These are phyloP conservation scores for Agapornis roseicollis DNA, from an alignment of 2,113 vertebrate genomes.

Conservation along the genomic window DNA sequence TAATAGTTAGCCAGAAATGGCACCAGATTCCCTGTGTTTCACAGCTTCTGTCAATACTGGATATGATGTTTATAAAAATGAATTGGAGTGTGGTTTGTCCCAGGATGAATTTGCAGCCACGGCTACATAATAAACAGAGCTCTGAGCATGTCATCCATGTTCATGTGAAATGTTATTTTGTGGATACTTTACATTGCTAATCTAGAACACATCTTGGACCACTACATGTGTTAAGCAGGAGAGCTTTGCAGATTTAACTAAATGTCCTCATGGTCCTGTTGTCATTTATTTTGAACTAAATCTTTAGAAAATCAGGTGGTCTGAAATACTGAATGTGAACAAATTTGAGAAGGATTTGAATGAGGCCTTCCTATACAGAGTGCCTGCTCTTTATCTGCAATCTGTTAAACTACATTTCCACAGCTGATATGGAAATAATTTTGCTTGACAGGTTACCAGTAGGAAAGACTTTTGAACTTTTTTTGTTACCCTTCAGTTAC, in stretches of 20 bases:
- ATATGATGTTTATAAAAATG: neutral
- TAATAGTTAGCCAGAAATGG: neutral
- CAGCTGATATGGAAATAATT: neutral
- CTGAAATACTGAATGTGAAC: neutral
- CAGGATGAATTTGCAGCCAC: neutral
- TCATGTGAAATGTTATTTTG: neutral
- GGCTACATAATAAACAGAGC: neutral
- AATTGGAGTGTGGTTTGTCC: neutral
- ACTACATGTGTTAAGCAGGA: neutral
- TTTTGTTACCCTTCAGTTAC: neutral
- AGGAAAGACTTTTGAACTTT: neutral
- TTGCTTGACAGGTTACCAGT: neutral
- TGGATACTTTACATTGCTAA: neutral
- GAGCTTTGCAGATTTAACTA: neutral
- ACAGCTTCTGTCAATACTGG: neutral
- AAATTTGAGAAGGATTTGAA: neutral
- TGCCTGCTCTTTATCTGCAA: neutral
- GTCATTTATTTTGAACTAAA: neutral
- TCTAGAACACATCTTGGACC: neutral
- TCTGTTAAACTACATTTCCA: neutral
- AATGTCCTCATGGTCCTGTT: neutral
- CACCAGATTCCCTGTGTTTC: neutral
- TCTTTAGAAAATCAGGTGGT: neutral
- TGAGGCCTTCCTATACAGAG: neutral
- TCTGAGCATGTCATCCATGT: neutral